Conservation (phyloP, 2,888 invertebrate genomes). For the Catocala sponsa region DNA sequence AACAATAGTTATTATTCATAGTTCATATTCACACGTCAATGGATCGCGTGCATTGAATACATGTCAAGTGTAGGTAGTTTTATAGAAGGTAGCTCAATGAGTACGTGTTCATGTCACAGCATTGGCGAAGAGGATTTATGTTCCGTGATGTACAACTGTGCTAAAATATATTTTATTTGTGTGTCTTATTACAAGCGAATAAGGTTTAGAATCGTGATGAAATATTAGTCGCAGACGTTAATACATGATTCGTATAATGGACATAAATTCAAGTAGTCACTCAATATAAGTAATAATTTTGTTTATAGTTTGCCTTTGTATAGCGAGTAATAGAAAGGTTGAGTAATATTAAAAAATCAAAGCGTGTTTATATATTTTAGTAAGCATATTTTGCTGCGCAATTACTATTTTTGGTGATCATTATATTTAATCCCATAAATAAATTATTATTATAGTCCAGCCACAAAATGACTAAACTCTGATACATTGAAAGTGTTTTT, state of each 20-base stretch:
- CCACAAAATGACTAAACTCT: too few species aligned
- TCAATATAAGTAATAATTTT: conserved; percentile 43
- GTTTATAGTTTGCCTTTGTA: conserved; percentile 34
- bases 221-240: conserved; percentile 19
- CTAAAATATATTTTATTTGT: conserved; percentile 22
- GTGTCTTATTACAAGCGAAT: conserved; percentile 31
- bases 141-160: conserved; percentile 48
- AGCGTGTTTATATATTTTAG: too few species aligned
- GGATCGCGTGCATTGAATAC: conserved; percentile 23
- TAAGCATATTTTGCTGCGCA: too few species aligned
- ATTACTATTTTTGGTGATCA: too few species aligned
- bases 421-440: too few species aligned
- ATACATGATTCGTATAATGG: conserved; percentile 29
- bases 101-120: conserved; percentile 48
- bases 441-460: too few species aligned
- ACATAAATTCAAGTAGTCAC: conserved; percentile 38
- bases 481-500: too few species aligned
- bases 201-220: conserved; percentile 27
- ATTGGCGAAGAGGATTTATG: conserved; percentile 51
- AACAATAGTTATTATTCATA: conserved; percentile 18
- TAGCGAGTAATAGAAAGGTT: too few species aligned
- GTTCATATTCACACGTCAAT: conserved; percentile 37
- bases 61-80: conserved; percentile 9
- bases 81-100: conserved; percentile 41
- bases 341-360: too few species aligned